A percentile compares a stretch with the other conserved stretches of the same genome.
These are phyloP conservation scores for Marasmarcha lunaedactyla DNA, from an alignment of 2,888 invertebrate species.

Conservation along the genomic window DNA sequence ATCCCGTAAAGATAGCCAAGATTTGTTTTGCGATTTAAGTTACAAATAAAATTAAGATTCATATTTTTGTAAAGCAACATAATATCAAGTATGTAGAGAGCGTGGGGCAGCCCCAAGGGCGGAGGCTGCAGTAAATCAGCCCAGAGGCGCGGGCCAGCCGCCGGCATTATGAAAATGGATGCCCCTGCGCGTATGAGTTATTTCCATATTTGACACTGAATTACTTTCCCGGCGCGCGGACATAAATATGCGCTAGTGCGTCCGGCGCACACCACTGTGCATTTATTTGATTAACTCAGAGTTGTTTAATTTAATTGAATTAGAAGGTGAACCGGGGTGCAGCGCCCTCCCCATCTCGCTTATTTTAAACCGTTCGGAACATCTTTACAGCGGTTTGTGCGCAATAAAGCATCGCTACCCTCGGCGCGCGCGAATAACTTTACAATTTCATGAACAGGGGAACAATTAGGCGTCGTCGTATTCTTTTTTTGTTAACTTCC, in stretches of 20 bases:
- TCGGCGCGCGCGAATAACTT: conserved; percentile 57
- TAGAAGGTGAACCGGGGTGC: conserved; percentile 54
- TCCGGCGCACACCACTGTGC: conserved; percentile 40
- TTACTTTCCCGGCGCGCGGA: conserved; percentile 70
- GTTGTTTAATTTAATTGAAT: conserved; percentile 72
- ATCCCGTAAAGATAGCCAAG: not conserved
- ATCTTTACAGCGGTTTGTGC: conserved; percentile 68
- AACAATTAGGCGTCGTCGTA: conserved; percentile 63
- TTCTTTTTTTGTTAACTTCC: conserved; percentile 61
- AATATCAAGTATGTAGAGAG: not conserved
- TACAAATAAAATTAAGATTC: not conserved
- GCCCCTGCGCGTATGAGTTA: conserved; percentile 65
- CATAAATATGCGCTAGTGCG: conserved; percentile 51
- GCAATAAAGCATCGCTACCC: conserved; percentile 67
- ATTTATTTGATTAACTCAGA: conserved; percentile 72
- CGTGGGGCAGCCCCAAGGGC: conserved; percentile 22
- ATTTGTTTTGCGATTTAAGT: not conserved
- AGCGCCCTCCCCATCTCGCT: conserved; percentile 38
- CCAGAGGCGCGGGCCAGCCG: conserved; percentile 56
- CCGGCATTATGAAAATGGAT: conserved; percentile 68
- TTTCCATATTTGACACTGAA: conserved; percentile 71
- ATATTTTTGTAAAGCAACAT: not conserved
- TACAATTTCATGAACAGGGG: conserved; percentile 69
- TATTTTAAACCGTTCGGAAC: conserved; percentile 65
- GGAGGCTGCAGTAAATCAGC: conserved; percentile 49